phyloP scores from a whole-genome alignment of 2,113 vertebrate species.

The Pangasianodon gigas region DNA sequence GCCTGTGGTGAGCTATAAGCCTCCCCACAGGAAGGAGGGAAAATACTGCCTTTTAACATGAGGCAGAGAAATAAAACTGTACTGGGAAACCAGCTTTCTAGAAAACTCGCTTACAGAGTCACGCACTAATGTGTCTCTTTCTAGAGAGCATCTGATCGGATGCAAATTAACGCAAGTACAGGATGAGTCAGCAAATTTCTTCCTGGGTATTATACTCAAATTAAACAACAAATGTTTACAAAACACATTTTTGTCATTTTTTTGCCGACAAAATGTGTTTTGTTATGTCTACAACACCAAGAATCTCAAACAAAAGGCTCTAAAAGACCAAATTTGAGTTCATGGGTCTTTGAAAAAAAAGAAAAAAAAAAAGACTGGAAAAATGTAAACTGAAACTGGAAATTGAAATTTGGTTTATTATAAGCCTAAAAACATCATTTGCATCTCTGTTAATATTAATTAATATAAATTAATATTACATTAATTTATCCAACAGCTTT shows the following conservation, averaged over 20 bases:
- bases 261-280: neutral
- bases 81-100: neutral
- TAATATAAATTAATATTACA: too few relatives aligned
- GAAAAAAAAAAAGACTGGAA: neutral
- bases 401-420: neutral
- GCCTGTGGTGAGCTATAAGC: neutral
- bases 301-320: neutral
- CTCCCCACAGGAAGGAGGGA: neutral
- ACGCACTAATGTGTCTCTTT: neutral
- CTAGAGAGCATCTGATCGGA: neutral
- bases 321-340: neutral
- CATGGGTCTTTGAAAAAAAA: neutral
- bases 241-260: neutral
- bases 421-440: neutral
- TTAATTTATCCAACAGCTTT: neutral
- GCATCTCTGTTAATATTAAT: neutral
- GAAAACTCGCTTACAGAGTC: neutral
- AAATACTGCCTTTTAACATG: neutral
- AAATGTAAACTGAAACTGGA: neutral
- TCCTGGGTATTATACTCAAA: neutral
- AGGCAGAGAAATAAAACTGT: slow-evolving; percentile 1
- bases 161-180: neutral
- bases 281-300: neutral
- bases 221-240: neutral
- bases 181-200: neutral